These are phyloP conservation scores for Enteromius anoplus DNA, from an alignment of 2,797 vertebrate species.

Conservation along the genomic window DNA sequence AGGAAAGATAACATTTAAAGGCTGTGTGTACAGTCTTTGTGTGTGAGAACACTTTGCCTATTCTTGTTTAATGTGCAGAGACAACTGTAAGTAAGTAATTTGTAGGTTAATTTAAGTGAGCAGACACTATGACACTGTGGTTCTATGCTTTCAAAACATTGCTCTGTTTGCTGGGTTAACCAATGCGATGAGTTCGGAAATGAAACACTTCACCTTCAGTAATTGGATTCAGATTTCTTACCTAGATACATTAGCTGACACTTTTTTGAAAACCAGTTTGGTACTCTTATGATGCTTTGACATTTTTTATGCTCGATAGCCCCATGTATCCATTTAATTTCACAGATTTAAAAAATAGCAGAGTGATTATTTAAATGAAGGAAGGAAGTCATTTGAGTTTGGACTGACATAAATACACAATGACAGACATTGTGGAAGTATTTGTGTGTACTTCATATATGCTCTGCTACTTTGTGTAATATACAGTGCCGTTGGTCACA, in stretches of 20 bases:
- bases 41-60: slow-evolving; percentile 1
- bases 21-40: neutral
- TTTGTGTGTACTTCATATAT: neutral
- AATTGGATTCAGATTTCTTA: slow-evolving; percentile 6
- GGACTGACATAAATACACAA: neutral
- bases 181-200: neutral
- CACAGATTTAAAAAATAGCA: neutral
- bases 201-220: neutral
- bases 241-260: slow-evolving; percentile 42
- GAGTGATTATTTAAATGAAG: neutral
- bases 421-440: neutral
- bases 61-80: neutral
- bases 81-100: neutral
- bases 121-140: neutral
- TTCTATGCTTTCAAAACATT: neutral
- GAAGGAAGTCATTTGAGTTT: neutral
- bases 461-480: neutral
- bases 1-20: neutral
- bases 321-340: neutral
- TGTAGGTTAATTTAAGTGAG: neutral
- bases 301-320: slow-evolving; percentile 29
- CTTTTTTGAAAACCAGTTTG: slow-evolving; percentile 45
- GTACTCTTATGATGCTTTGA: slow-evolving; percentile 54
- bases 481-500: neutral
- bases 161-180: neutral